These are phyloP conservation scores for Acrossocheilus wenchowensis DNA, from an alignment of 2,797 vertebrate genomes.

Conservation along the genomic window DNA sequence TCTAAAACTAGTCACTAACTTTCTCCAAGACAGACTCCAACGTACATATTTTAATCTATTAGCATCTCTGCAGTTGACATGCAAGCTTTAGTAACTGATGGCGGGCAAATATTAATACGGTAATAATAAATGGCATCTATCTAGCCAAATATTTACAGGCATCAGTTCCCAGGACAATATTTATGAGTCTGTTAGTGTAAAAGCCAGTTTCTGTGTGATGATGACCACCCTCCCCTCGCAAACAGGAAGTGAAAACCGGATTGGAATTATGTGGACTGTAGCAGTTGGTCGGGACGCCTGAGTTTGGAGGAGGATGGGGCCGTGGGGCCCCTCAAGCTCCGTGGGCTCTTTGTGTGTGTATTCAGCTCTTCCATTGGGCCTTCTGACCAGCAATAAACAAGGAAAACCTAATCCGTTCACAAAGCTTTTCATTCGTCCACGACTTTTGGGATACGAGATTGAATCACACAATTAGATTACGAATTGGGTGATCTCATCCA, in stretches of 20 bases:
- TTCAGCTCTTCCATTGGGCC: constrained; percentile 24
- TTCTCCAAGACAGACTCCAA: not conserved
- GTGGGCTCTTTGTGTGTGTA: constrained; percentile 21
- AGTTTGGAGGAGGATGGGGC: constrained; percentile 15
- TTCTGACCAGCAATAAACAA: not conserved
- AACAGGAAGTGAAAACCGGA: constrained; percentile 32
- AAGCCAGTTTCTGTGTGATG: constrained; percentile 2
- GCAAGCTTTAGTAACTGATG: no score
- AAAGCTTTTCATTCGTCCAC: constrained; percentile 9
- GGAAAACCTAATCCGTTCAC: constrained; percentile 10
- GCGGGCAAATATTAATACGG: not conserved
- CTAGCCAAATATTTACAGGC: not conserved
- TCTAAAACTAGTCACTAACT: not conserved
- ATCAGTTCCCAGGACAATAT: not conserved
- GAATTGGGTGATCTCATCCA: constrained; percentile 14
- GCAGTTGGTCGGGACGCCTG: not conserved
- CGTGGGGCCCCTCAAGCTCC: constrained; percentile 12
- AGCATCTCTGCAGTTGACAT: not conserved
- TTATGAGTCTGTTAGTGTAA: constrained; percentile 12
- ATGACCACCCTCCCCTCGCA: not conserved
- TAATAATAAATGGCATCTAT: not conserved
- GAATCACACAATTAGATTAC: not conserved
- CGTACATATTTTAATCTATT: not conserved
- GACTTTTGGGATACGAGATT: not conserved
- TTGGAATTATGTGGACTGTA: not conserved